Percentiles rank a stretch among this genome's conserved stretches.
These are phyloP conservation scores for Ardeotis arabs DNA, from an alignment of 2,113 vertebrate genomes.

Conservation along the genomic window DNA sequence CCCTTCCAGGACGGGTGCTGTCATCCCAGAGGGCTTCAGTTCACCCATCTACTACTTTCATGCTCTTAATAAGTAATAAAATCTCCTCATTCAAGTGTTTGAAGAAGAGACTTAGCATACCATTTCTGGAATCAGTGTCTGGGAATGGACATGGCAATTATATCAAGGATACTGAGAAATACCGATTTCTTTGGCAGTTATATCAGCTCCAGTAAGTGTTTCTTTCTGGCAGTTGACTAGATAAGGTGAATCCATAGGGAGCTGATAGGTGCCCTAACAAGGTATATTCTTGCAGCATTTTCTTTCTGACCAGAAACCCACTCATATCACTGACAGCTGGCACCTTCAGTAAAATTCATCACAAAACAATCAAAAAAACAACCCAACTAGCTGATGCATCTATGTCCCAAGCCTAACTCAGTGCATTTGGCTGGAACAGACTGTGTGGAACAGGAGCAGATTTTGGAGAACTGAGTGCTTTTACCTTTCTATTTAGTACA, in stretches of 20 bases:
- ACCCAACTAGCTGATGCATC: not conserved
- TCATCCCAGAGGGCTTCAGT: not conserved
- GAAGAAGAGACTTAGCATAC: not conserved
- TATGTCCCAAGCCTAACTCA: not conserved
- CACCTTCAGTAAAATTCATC: not conserved
- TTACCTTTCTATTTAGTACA: not conserved
- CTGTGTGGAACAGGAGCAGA: not conserved
- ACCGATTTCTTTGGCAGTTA: not conserved
- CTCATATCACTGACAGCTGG: not conserved
- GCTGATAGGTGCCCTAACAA: not conserved
- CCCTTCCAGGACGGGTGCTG: not conserved
- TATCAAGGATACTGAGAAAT: not conserved
- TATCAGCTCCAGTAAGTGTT: not conserved
- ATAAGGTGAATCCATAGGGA: not conserved
- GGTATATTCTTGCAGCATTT: not conserved
- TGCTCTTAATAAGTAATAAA: not conserved
- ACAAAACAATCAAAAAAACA: not conserved
- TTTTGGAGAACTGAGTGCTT: not conserved
- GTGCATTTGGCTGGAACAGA: not conserved
- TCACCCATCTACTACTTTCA: not conserved
- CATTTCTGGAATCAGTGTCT: not conserved
- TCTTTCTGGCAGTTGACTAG: slow-evolving; percentile 24
- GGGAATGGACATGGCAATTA: not conserved
- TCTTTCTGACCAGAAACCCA: slow-evolving; percentile 7
- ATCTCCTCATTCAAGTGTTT: not conserved